Evolutionary conservation across 1,140 invertebrate species (phyloP), one percentile per base, ranked within the genome.

Genomic region (Chymomyza costata): DNA sequence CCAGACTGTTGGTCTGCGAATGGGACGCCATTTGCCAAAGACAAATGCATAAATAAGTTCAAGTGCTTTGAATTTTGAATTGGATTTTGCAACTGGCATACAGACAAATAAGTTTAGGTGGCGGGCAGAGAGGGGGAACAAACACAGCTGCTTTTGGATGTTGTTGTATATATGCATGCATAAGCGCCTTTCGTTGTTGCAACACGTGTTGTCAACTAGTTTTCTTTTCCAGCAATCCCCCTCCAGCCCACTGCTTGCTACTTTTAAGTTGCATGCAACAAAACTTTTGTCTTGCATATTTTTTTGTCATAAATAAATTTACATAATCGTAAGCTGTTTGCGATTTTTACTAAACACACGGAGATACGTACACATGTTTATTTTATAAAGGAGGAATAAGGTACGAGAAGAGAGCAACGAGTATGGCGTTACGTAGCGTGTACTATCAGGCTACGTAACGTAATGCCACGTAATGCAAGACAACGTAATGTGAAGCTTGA

Each of bases 291-390:
- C 51, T 74, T n/a, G n/a, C n/a, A n/a, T n/a, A n/a, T n/a, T n/a
- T 61, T 62, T 64, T 78, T 76, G 70, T 65, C 65, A 76, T 74
- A 69, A 76, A 76, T 74, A 76, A 65, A 74, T 74, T 74, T 74
- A 61, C 70, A 74, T 74, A 74, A 74, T 65, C 61, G 74, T 74
- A 65, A 25, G 21, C 21, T 25, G 21, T 8, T 8, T 25, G 21
- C 21, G 21, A 25, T 25, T 25, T 25, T 25, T 3, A 8, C 8
- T 25, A 25, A 5, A 25, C 21, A n/a, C n/a, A n/a, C n/a, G n/a
- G n/a, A n/a, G n/a, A n/a, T n/a, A n/a, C n/a, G n/a, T n/a, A n/a
- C n/a, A n/a, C n/a, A n/a, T n/a, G n/a, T n/a, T n/a, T n/a, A n/a
- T n/a, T n/a, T n/a, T n/a, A n/a, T n/a, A n/a, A n/a, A n/a, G n/a